Evolutionary conservation across 2,113 vertebrate genomes (phyloP).

Genomic region (Ia io): DNA sequence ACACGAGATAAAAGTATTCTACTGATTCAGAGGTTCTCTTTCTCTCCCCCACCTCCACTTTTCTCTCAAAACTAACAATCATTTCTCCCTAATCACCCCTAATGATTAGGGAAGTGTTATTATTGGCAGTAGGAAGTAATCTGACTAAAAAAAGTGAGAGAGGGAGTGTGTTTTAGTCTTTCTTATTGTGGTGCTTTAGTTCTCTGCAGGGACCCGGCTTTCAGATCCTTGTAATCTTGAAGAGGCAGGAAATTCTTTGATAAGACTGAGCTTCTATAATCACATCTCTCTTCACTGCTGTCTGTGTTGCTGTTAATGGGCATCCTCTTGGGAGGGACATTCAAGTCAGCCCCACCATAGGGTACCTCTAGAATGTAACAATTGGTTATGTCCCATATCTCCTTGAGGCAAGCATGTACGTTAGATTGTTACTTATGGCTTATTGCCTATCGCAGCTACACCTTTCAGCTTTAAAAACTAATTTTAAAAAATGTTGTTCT

Average conservation of each 20-base stretch:
- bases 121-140: not conserved
- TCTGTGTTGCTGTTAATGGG: not conserved
- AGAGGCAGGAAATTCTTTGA: not conserved
- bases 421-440: not conserved
- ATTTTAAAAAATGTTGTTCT: not conserved
- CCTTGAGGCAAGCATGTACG: not conserved
- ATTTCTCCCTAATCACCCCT: not conserved
- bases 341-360: not conserved
- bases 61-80: not conserved
- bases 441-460: not conserved
- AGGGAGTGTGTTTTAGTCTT: not conserved
- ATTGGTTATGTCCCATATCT: not conserved
- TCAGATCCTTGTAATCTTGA: conserved; percentile 15
- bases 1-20: not conserved
- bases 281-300: not conserved
- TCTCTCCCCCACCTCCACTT: not conserved
- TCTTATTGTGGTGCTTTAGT: not conserved
- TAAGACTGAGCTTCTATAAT: not conserved
- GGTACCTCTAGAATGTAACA: not conserved
- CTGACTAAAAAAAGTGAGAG: not conserved
- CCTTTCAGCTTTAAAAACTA: conserved; percentile 18
- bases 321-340: not conserved
- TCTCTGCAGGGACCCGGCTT: not conserved
- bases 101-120: not conserved
- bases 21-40: not conserved